phyloP scores from a whole-genome alignment of 2,113 vertebrate species.

The Ceyx melanurus region DNA sequence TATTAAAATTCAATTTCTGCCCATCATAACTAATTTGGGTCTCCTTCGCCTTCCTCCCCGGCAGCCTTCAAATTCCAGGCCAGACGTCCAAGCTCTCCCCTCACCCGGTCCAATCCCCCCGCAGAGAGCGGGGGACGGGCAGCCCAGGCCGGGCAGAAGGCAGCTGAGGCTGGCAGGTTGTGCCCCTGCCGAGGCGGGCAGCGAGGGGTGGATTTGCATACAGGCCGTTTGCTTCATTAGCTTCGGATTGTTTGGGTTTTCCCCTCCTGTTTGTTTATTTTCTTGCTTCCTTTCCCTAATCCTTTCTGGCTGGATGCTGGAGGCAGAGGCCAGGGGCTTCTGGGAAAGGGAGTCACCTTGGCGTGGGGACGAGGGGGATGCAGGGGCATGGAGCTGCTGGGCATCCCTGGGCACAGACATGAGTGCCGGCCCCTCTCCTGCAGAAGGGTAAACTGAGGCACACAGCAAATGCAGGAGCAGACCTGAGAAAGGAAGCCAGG shows the following conservation, averaged over 20 bases:
- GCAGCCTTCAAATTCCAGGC: slow-evolving; percentile 58
- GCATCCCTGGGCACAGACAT: background rate
- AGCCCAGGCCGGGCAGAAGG: background rate
- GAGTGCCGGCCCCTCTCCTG: background rate
- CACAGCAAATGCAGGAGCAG: accelerated
- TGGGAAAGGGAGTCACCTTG: background rate
- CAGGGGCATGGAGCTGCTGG: accelerated
- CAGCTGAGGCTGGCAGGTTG: background rate
- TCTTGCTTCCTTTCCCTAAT: slow-evolving; percentile 8
- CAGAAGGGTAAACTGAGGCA: background rate
- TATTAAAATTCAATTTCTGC: slow-evolving; percentile 82
- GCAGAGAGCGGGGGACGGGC: background rate
- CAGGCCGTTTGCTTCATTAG: background rate
- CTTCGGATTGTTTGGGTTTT: slow-evolving; percentile 42
- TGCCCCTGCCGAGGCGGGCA: background rate
- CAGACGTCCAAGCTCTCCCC: background rate
- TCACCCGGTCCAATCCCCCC: background rate
- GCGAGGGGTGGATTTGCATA: background rate
- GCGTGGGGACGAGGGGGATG: background rate
- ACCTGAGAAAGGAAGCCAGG: background rate
- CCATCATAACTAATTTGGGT: slow-evolving; percentile 74
- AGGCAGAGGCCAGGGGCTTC: accelerated
- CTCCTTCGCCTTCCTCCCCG: slow-evolving; percentile 25
- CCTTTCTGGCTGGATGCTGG: slow-evolving; percentile 19
- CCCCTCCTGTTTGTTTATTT: background rate